Evolutionary conservation across 2,888 invertebrate genomes (phyloP), one percentile per base, ranked within the genome.

Genomic region (Leucozona laternaria): DNA sequence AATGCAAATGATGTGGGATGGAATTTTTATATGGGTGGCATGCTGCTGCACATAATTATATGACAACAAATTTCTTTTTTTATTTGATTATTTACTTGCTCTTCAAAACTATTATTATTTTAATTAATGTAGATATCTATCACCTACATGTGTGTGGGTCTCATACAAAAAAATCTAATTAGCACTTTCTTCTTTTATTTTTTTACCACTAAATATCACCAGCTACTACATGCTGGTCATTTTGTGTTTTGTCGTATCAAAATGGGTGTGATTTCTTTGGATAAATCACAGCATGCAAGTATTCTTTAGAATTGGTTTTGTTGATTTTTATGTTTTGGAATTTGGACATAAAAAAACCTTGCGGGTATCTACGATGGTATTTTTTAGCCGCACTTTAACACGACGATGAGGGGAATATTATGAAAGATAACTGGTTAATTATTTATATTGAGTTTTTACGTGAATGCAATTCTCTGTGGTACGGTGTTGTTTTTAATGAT

Each of bases 1-100:
- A 57, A 71, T 77, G 64, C 71, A 82, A 71, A 77, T 66, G 64
- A 78, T 66, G 77, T 81, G 70, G 77, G 77, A 62, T 34, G 28
- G 31, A 25, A 57, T 77, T 66, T 57, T 66, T 72, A 57, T 72
- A 78, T 82, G 64, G 77, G 71, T 77, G 77, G 81, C 81, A 82
- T 60, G 37, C 25, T 78, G 77, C 25, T 55, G 81, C 64, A 77
- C 77, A 82, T 82, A 77, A 77, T 53, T 25, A 53, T 25, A 25
- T 25, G 25, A 53, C 15, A 53, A 48, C 13, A 50, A 50, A 25
- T 13, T 50, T 25, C 13, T 22, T 50, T 15, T 22, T 53, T 13
- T 28, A 25, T 15, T 8, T n/a, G 20, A 78, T 77, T 57, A 57
- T 64, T 64, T 79, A 58, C 45, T 45, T 53, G 25, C n/a, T 72